Evolutionary conservation across 2,797 vertebrate species (phyloP), one percentile per base, ranked within the genome.

Genomic region (Liparis tanakae): DNA sequence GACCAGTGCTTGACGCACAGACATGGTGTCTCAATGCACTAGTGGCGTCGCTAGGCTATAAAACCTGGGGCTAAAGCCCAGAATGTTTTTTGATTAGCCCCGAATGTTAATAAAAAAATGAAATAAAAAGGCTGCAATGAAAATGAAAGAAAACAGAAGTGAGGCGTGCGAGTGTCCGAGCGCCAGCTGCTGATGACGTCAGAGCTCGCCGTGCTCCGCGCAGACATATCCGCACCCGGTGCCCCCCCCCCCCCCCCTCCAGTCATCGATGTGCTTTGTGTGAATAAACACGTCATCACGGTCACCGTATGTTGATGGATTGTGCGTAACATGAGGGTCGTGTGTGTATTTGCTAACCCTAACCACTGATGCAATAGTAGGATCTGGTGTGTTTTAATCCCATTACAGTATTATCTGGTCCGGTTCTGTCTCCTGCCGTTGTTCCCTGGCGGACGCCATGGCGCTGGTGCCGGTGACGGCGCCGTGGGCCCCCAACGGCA

Each of bases 401-500:
- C 51, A 36, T 25, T 3, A 20, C 0, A 44, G 7, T 2, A 46
- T 73, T 64, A 43, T 25, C 63, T 44, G 17, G 67, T 41, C 2
- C 25, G 41, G 0, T 54, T 60, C 1, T 76, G 12, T n/a, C 13
- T 44, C 1, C 30, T 30, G 14, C 1, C 72, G 66, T 65, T 67
- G 7, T 85, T 71, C 66, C 34, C 7, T 39, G 86, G 82, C 64
- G 91, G 78, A 90, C 61, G 7, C 61, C 44, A 9, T 69, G 30
- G 13, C 22, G 10, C 17, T 76, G 46, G 12, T 44, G 30, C 46
- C 69, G 15, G 12, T 72, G 74, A 5, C 58, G n/a, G 57, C 63
- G 9, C 9, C 36, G n/a, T 77, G 72, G 67, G 64, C 64, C 61
- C 75, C 85, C 66, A 92, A 93, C 83, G 79, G 50, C 68, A 93